phyloP scores from a whole-genome alignment of 2,888 invertebrate genomes.

The Trissolcus brochymenae region DNA sequence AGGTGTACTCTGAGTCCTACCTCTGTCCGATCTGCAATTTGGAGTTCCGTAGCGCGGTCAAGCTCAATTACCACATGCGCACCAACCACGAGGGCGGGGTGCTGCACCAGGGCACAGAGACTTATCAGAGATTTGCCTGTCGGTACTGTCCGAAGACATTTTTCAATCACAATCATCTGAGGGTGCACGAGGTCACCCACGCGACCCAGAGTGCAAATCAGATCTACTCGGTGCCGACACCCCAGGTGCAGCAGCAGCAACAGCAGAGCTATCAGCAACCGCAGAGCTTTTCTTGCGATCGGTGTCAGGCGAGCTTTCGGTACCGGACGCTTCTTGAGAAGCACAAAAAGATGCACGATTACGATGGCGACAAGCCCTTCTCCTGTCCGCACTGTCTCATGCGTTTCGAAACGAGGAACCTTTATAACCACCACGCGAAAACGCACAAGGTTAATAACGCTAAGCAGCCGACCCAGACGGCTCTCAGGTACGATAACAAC shows the following conservation, averaged over 20 bases:
- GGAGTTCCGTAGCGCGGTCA: conserved; percentile 71
- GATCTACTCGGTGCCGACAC: conserved; percentile 11
- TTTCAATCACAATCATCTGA: conserved; percentile 68
- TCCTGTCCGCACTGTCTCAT: conserved; percentile 73
- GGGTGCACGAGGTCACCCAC: conserved; percentile 71
- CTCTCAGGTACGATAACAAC: conserved; percentile 28
- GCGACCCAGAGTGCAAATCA: conserved; percentile 40
- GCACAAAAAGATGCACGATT: conserved; percentile 73
- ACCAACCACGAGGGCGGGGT: conserved; percentile 65
- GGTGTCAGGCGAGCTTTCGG: conserved; percentile 73
- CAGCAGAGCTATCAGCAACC: conserved; percentile 58
- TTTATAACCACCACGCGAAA: conserved; percentile 75
- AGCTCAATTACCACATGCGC: conserved; percentile 72
- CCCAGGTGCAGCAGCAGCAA: conserved; percentile 20
- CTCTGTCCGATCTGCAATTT: conserved; percentile 71
- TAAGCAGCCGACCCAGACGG: conserved; percentile 56
- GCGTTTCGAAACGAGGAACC: conserved; percentile 74
- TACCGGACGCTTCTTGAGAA: conserved; percentile 74
- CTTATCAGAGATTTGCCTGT: conserved; percentile 68
- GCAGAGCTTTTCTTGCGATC: conserved; percentile 71
- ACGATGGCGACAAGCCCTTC: conserved; percentile 72
- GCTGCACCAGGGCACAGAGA: conserved; percentile 51
- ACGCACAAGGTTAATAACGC: conserved; percentile 66
- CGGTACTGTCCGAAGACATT: conserved; percentile 70
- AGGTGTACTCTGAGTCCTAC: conserved; percentile 68